Evolutionary conservation across 2,113 vertebrate genomes (phyloP), one percentile per base, ranked within the genome.

Genomic region (Microtus pennsylvanicus): DNA sequence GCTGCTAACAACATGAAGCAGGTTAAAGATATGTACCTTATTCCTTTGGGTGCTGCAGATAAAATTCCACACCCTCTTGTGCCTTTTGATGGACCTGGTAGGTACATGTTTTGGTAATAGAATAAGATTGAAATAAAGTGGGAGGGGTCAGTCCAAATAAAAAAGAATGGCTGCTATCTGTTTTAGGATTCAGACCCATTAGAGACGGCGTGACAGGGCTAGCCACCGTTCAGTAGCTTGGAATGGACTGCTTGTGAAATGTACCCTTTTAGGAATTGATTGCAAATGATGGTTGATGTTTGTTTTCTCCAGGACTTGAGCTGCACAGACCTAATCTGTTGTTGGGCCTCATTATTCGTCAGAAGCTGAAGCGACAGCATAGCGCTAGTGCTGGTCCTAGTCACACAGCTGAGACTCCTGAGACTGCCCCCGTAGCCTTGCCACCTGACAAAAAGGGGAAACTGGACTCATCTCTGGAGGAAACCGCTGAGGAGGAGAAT

Each of bases 11-110:
- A 99, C 94, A 99, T 99, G 98, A 99, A 99, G 98, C 99, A 99
- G 98, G 99, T 99, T 97, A 99, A 99, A 98, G 99, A 99, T 98
- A 99, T 99, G 99, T 99, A 99, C 98, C 99, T 99, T 97, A 99
- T 99, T 97, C 99, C 99, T 61, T 97, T 99, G 98, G 99, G 99
- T 83, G 98, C 99, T 76, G 98, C 98, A 74, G 99, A 99, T 98
- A 99, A 99, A 99, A 99, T 99, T 94, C 99, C 99, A 95, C 99
- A 99, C 98, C 99, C 99, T 97, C 99, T 99, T 76, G 99, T 99
- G 98, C 99, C 99, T 95, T 99, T 99, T 98, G 99, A 99, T 98
- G 99, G 99, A 92, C 99, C 99, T 98, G 99, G 99, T 99, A 99
- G 98, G 98, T 98, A 94, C 69, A 93, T 2, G 8, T 86, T 93